phyloP scores from a whole-genome alignment of 30 jellyfish, hydroid and myxozoan genomes.

The Clytia hemisphaerica region DNA sequence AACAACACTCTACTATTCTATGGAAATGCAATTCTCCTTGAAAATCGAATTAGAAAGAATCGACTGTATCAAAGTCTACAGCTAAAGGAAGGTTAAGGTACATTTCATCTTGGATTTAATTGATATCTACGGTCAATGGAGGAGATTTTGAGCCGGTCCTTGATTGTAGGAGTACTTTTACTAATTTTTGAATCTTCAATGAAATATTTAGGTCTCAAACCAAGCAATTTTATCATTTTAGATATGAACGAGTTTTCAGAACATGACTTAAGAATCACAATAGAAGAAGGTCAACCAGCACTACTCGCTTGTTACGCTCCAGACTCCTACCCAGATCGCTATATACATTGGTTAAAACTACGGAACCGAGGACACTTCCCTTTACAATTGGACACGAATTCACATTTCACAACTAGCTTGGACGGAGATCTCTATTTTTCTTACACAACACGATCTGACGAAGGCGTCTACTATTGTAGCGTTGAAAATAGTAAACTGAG shows the following conservation, averaged over 20 bases:
- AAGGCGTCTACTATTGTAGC: constrained; percentile 69
- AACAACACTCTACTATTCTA: too few relatives aligned
- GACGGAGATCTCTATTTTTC: constrained; percentile 87
- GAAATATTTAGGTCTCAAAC: not conserved
- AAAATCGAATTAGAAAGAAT: too few relatives aligned
- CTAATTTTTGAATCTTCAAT: not conserved
- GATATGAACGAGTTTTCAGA: constrained; percentile 75
- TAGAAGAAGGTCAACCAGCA: constrained; percentile 71
- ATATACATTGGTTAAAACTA: constrained; percentile 73
- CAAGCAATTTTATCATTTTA: not conserved
- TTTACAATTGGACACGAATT: constrained; percentile 50
- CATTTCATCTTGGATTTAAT: not conserved
- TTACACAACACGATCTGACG: constrained; percentile 58
- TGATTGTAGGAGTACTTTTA: not conserved
- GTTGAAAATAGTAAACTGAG: constrained; percentile 70
- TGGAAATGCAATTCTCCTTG: too few relatives aligned
- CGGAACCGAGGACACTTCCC: constrained; percentile 31
- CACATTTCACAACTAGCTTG: constrained; percentile 65
- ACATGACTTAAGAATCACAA: constrained; percentile 62
- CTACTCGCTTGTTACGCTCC: constrained; percentile 91
- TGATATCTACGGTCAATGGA: not conserved
- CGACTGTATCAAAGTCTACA: too few relatives aligned
- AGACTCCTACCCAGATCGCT: constrained; percentile 83
- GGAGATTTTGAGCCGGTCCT: not conserved
- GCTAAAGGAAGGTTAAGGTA: not conserved